Evolutionary conservation across 1,140 invertebrate genomes (phyloP), one percentile per base, ranked within the genome.

Genomic region (Bombus vancouverensis): DNA sequence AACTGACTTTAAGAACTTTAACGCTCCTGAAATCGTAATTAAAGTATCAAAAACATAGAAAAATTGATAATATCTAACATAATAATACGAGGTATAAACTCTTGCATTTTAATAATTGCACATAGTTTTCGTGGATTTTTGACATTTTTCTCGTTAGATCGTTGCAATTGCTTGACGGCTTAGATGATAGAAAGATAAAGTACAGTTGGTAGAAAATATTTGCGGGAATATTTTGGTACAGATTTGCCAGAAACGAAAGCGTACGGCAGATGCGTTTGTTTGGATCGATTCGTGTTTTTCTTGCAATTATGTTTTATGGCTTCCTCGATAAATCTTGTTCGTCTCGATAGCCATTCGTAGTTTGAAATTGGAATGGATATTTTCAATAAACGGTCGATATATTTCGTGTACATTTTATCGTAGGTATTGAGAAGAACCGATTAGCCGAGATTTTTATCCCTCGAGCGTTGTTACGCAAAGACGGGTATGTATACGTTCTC

Each of bases 281-380:
- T 77, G 28, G 47, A 5, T 62, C 37, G 15, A 10, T 6, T 8
- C 15, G 57, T 80, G 66, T 80, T 81, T 71, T 65, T 59, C 53
- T 73, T 28, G 53, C 39, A 34, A 82, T 74, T 82, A 44, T 22
- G 66, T 37, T 77, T 77, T 62, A 75, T 15, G 18, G 13, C 22
- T 47, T 75, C n/a, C 32, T 53, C 59, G 57, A 39, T 32, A 18
- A 32, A 34, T 75, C n/a, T 25, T 4, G 6, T 25, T 53, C n/a
- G n/a, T 47, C 8, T 47, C 42, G 72, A 32, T 32, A 28, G n/a
- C 71, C 25, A 39, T 39, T 73, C 39, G 42, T n/a, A 9, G 15
- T 34, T 25, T 18, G 53, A 70, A 32, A 81, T 15, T n/a, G 28
- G 1, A 0, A 18, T 15, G n/a, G 25, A 73, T 42, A 28, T 25